These are phyloP conservation scores for Drosophila fulvimacula DNA, from an alignment of 2,888 invertebrate genomes.

Conservation along the genomic window DNA sequence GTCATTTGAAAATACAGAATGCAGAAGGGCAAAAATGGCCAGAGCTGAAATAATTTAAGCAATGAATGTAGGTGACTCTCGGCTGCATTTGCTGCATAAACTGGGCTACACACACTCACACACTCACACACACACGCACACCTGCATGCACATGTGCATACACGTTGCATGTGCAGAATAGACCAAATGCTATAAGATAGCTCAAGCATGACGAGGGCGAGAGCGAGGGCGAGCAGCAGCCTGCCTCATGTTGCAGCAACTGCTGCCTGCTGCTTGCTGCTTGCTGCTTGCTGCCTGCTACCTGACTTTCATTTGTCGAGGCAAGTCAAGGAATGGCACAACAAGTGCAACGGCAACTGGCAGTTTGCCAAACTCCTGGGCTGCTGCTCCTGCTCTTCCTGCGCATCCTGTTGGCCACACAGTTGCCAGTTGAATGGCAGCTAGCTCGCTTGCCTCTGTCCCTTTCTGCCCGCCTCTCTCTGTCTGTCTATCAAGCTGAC, in stretches of 20 bases:
- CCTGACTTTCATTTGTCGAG: slow-evolving; percentile 58
- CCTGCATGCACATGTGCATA: not conserved
- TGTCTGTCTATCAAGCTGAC: slow-evolving; percentile 60
- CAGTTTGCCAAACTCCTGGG: slow-evolving; percentile 31
- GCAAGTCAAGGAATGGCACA: slow-evolving; percentile 15
- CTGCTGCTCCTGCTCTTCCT: slow-evolving; percentile 9
- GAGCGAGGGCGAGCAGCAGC: slow-evolving; percentile 33
- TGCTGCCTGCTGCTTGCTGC: slow-evolving; percentile 33
- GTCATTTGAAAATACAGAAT: slow-evolving; percentile 69
- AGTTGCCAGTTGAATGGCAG: slow-evolving; percentile 21
- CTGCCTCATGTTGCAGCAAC: slow-evolving; percentile 16
- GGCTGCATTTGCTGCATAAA: slow-evolving; percentile 43
- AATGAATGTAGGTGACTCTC: slow-evolving; percentile 73
- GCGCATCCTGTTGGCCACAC: slow-evolving; percentile 20
- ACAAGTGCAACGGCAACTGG: slow-evolving; percentile 51
- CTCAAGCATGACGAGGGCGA: slow-evolving; percentile 58
- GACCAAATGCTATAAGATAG: slow-evolving; percentile 47
- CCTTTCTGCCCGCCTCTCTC: slow-evolving; percentile 3
- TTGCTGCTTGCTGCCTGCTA: slow-evolving; percentile 35
- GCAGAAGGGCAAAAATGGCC: slow-evolving; percentile 55
- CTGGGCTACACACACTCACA: slow-evolving; percentile 47
- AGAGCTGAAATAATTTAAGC: slow-evolving; percentile 26
- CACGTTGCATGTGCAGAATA: slow-evolving; percentile 58
- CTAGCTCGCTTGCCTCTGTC: slow-evolving; percentile 6
- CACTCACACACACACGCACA: slow-evolving; percentile 18